Percentiles rank a stretch among this genome's conserved stretches.
phyloP scores from a whole-genome alignment of 1,140 invertebrate species.

The Gryllus bimaculatus region DNA sequence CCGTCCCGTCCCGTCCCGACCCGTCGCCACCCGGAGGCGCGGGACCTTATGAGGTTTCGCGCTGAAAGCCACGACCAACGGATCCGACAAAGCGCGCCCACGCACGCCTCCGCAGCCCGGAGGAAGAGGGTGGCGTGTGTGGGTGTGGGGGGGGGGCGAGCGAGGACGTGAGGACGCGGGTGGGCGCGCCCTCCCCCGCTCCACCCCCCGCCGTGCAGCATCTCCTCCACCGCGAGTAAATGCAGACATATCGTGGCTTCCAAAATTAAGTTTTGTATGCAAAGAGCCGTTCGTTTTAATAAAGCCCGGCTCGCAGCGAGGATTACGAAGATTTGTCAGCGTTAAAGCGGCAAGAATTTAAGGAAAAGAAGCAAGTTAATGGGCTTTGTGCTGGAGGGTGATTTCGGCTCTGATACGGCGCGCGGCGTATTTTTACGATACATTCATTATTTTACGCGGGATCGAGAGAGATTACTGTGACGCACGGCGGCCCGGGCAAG shows the following conservation, averaged over 20 bases:
- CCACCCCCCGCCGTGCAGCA: neutral
- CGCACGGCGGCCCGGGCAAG: no score
- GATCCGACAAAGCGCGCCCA: no score
- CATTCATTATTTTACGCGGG: neutral
- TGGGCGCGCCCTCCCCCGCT: neutral
- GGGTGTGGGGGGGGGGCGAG: no score
- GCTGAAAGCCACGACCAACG: no score
- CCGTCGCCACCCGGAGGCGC: no score
- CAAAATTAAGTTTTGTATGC: constrained; percentile 5
- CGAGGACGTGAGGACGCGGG: neutral
- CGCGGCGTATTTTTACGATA: neutral
- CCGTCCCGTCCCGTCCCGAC: no score
- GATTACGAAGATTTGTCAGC: constrained; percentile 4
- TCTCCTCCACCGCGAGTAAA: neutral
- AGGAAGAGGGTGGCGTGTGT: no score
- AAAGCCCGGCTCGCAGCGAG: neutral
- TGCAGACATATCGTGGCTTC: constrained; percentile 3
- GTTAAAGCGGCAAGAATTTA: constrained; percentile 1
- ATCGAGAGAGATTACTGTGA: neutral
- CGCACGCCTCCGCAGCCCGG: no score
- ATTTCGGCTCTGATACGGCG: neutral
- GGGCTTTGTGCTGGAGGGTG: neutral
- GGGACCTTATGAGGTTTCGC: no score
- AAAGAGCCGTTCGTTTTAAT: constrained; percentile 4
- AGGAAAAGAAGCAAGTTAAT: constrained; percentile 1